These are phyloP conservation scores for Bombycilla garrulus DNA, from an alignment of 2,113 vertebrate genomes.

Conservation along the genomic window DNA sequence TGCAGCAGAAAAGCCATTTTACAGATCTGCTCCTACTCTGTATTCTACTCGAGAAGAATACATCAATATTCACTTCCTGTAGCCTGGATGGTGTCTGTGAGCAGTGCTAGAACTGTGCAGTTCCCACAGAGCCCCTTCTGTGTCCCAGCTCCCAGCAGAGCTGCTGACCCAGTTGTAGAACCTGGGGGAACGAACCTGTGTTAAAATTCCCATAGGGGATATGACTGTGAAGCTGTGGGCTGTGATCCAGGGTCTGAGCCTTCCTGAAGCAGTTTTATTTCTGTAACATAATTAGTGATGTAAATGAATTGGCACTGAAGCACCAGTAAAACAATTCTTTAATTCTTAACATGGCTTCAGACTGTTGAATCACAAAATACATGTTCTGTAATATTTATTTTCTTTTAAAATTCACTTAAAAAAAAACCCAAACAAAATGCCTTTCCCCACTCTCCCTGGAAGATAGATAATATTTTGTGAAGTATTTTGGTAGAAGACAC, in stretches of 20 bases:
- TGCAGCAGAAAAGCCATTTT: background rate
- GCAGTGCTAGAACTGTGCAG: background rate
- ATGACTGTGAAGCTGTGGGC: background rate
- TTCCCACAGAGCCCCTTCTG: background rate
- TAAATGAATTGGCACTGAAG: background rate
- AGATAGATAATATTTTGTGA: background rate
- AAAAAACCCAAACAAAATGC: background rate
- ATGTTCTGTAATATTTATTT: background rate
- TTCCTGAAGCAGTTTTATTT: background rate
- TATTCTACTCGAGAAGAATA: background rate
- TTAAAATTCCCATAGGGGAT: background rate
- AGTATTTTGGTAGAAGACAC: conserved; percentile 41
- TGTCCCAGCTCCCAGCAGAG: background rate
- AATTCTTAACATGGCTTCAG: background rate
- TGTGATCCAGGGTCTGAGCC: background rate
- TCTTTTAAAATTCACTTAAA: background rate
- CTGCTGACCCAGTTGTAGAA: background rate
- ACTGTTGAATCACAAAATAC: background rate
- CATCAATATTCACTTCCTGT: background rate
- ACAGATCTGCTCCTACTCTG: background rate
- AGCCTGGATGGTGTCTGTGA: background rate
- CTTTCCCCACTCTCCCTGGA: background rate
- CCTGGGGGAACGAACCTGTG: background rate
- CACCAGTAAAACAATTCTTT: background rate
- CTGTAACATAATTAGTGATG: background rate